A percentile compares a stretch with the other conserved stretches of the same genome.
Conservation (phyloP, 2,888 invertebrate genomes). For the Deroplatys truncata region DNA sequence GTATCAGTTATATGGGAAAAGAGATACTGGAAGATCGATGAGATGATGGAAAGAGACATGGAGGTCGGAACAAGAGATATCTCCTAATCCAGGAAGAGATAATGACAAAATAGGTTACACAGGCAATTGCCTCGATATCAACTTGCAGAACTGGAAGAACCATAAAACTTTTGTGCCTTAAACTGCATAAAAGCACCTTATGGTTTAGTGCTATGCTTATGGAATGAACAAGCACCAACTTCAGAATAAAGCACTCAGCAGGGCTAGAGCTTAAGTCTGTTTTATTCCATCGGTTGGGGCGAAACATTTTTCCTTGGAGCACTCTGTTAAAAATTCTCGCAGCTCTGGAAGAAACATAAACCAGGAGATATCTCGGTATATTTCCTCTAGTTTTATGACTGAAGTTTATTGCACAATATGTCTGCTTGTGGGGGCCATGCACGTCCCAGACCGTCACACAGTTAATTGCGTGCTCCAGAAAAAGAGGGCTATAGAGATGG, state of each 20-base stretch:
- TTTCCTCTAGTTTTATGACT: not conserved
- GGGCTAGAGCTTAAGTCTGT: not conserved
- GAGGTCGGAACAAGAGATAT: too few species aligned
- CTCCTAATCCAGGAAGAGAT: too few species aligned
- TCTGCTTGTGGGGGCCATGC: not conserved
- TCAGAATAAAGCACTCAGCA: not conserved
- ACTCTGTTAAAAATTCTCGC: not conserved
- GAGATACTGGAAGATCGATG: too few species aligned
- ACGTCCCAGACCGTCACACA: not conserved
- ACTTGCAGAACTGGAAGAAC: too few species aligned
- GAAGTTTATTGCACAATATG: not conserved
- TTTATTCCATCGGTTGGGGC: not conserved
- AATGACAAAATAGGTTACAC: too few species aligned
- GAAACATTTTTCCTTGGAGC: not conserved
- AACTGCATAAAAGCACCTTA: not conserved
- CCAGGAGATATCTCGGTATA: not conserved
- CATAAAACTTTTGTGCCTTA: not conserved
- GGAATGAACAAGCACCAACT: not conserved
- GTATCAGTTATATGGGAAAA: too few species aligned
- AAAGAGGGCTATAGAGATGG: not conserved
- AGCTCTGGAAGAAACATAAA: not conserved
- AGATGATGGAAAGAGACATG: too few species aligned
- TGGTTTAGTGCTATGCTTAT: not conserved
- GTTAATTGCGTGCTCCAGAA: not conserved
- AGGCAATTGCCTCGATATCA: too few species aligned